These are phyloP conservation scores for Ophthalmolycus amberensis DNA, from an alignment of 2,113 vertebrate genomes.

Conservation along the genomic window DNA sequence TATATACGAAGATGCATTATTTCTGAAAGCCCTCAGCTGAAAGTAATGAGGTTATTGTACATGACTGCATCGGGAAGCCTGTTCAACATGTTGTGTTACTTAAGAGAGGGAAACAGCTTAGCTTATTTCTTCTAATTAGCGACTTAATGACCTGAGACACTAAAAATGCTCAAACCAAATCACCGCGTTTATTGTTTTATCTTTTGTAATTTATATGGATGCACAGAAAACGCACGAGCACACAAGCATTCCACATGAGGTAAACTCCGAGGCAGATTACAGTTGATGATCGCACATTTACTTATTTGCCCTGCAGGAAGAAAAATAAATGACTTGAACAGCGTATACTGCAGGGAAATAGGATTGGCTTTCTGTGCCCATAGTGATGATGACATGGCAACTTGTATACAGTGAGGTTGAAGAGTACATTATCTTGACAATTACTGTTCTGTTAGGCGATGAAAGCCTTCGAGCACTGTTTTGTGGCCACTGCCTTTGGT, in stretches of 20 bases:
- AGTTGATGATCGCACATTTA: conserved; percentile 39
- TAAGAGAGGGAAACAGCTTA: conserved; percentile 27
- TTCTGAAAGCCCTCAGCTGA: conserved; percentile 48
- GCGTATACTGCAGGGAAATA: conserved; percentile 19
- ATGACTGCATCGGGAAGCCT: conserved; percentile 53
- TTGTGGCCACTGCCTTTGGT: conserved; percentile 50
- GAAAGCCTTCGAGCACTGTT: conserved; percentile 55
- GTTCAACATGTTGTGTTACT: conserved; percentile 54
- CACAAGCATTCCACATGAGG: conserved; percentile 31
- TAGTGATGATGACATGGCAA: conserved; percentile 36
- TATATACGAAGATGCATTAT: conserved; percentile 55
- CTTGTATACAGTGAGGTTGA: conserved; percentile 34
- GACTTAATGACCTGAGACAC: conserved; percentile 46
- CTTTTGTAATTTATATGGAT: conserved; percentile 11
- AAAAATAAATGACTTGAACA: conserved; percentile 15
- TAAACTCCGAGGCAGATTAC: conserved; percentile 33
- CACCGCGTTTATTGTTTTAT: conserved; percentile 42
- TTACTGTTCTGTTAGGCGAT: conserved; percentile 56
- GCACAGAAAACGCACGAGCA: conserved; percentile 12
- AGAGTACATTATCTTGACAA: conserved; percentile 61
- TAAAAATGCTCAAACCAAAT: conserved; percentile 23
- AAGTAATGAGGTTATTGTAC: conserved; percentile 62
- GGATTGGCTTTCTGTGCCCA: conserved; percentile 32
- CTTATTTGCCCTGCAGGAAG: conserved; percentile 49
- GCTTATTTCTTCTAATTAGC: conserved; percentile 53